A percentile compares a stretch with the other conserved stretches of the same genome.
phyloP scores from a whole-genome alignment of 2,113 vertebrate genomes.

The Lepisosteus oculatus region DNA sequence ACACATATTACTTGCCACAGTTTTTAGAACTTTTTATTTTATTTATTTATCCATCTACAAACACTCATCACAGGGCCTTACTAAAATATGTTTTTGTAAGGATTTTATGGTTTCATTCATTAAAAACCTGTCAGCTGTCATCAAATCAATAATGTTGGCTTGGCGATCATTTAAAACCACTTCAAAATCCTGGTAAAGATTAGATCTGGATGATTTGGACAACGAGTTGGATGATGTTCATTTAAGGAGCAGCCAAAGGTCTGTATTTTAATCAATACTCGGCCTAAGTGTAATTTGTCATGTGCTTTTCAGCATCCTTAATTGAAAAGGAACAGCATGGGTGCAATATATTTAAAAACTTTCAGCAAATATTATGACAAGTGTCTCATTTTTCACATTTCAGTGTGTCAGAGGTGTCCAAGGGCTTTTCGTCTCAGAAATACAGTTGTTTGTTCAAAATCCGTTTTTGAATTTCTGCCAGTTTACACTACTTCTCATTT shows the following conservation, averaged over 20 bases:
- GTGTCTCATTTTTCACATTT: conserved; percentile 44
- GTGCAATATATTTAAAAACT: conserved; percentile 31
- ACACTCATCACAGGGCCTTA: not conserved
- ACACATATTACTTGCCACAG: not conserved
- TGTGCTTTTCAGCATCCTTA: conserved; percentile 15
- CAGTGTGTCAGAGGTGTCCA: conserved; percentile 36
- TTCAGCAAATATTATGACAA: conserved; percentile 61
- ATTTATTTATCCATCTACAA: not conserved
- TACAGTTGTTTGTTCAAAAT: conserved; percentile 38
- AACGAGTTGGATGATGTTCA: conserved; percentile 5
- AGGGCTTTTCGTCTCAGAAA: conserved; percentile 34
- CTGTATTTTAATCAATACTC: not conserved
- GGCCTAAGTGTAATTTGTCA: conserved; percentile 24
- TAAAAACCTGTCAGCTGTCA: not conserved
- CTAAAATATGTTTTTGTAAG: not conserved
- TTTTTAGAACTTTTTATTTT: not conserved
- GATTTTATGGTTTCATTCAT: not conserved
- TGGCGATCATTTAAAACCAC: not conserved
- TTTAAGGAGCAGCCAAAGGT: conserved; percentile 22
- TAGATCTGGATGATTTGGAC: no score
- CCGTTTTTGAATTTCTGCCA: conserved; percentile 43
- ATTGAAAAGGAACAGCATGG: conserved; percentile 15
- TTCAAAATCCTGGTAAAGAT: not conserved
- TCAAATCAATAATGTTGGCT: conserved; percentile 1
- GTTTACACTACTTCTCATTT: conserved; percentile 32